These are phyloP conservation scores for Drosophila persimilis DNA, from an alignment of 1,140 invertebrate species.

Conservation along the genomic window DNA sequence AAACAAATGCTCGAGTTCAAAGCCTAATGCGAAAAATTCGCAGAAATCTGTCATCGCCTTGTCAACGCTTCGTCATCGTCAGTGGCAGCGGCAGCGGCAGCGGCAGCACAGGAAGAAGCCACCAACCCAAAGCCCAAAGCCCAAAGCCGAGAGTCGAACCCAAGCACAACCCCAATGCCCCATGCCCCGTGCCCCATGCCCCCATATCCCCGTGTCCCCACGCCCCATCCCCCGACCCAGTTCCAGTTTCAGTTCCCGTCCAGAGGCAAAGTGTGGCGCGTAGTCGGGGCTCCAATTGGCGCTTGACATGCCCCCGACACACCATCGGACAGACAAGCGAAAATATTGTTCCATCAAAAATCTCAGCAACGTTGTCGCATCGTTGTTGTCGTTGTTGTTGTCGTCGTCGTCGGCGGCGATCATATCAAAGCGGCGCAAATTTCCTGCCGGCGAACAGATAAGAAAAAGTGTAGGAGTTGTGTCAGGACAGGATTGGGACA, in stretches of 20 bases:
- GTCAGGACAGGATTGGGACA: constrained; percentile 20
- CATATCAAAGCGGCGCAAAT: constrained; percentile 77
- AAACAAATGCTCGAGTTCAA: constrained; percentile 74
- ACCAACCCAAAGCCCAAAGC: background rate
- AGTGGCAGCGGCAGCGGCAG: constrained; percentile 35
- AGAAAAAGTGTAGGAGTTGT: constrained; percentile 44
- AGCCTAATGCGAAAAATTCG: constrained; percentile 81
- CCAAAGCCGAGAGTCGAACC: constrained; percentile 4
- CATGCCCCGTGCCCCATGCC: background rate
- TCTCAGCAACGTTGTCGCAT: constrained; percentile 50
- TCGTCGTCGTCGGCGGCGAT: constrained; percentile 51
- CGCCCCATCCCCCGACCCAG: background rate
- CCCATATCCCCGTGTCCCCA: background rate
- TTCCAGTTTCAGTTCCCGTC: background rate
- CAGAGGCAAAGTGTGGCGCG: constrained; percentile 55
- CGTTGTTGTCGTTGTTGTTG: constrained; percentile 30
- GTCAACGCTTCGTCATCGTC: constrained; percentile 75
- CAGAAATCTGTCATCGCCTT: constrained; percentile 80
- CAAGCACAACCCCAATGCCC: constrained; percentile 10
- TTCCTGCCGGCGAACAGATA: constrained; percentile 64
- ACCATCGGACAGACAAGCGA: constrained; percentile 47
- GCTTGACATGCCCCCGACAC: constrained; percentile 47
- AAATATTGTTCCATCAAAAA: constrained; percentile 77
- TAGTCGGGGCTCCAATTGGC: constrained; percentile 59
- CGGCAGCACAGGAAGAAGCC: constrained; percentile 48